Conservation (phyloP, 1,140 invertebrate genomes). For the Lepeophtheirus salmonis region DNA sequence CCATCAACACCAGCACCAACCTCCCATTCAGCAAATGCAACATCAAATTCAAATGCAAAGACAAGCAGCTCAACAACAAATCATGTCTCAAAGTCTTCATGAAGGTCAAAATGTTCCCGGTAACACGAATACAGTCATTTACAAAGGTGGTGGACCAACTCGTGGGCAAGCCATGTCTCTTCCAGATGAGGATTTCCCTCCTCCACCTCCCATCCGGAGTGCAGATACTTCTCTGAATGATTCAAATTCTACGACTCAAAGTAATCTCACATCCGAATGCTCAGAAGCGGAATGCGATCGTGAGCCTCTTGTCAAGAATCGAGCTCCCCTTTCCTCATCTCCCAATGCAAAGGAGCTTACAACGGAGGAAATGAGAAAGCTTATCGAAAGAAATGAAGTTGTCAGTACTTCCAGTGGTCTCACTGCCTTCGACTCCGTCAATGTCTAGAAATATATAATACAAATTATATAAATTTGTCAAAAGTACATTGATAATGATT, state of each 20-base stretch:
- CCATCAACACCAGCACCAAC: background rate
- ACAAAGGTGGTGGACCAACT: constrained; percentile 3
- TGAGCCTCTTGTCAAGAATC: constrained; percentile 47
- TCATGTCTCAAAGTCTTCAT: background rate
- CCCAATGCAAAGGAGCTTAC: constrained; percentile 36
- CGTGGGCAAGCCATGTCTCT: background rate
- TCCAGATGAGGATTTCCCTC: constrained; percentile 12
- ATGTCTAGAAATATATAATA: constrained; percentile 7
- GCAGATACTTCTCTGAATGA: constrained; percentile 13
- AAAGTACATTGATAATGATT: too few species aligned
- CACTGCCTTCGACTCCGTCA: constrained; percentile 8
- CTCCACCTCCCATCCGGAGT: constrained; percentile 14
- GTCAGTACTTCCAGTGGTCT: background rate
- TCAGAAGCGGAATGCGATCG: constrained; percentile 76
- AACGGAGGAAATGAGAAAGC: constrained; percentile 81
- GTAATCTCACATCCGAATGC: constrained; percentile 72
- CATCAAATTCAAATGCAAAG: background rate
- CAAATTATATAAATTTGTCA: background rate
- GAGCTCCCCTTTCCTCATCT: constrained; percentile 31
- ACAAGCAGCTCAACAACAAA: background rate
- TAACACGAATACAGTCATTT: constrained; percentile 18
- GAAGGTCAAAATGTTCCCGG: background rate
- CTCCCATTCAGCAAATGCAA: constrained; percentile 4
- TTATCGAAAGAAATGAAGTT: constrained; percentile 47
- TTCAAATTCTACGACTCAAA: constrained; percentile 16